A percentile compares a stretch with the other conserved stretches of the same genome.
phyloP scores from a whole-genome alignment of 2,797 vertebrate species.

The Tarsius wallacei region DNA sequence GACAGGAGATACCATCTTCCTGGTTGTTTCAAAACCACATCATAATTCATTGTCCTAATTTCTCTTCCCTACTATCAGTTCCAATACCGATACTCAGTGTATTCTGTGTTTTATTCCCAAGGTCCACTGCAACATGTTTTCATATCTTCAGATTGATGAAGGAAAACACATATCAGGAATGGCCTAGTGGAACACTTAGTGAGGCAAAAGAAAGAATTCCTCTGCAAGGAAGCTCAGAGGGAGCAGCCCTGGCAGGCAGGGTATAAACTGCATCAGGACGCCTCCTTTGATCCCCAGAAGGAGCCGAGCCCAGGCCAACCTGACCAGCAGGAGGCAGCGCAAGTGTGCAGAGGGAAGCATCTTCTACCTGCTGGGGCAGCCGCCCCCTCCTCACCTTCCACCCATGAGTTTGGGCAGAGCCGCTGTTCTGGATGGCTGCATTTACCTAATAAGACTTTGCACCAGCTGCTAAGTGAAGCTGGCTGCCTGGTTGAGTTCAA shows the following conservation, averaged over 20 bases:
- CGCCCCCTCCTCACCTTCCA: neutral
- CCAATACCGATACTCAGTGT: too few species aligned
- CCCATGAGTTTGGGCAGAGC: neutral
- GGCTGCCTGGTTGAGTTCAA: slow-evolving; percentile 63
- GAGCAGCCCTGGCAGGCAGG: neutral
- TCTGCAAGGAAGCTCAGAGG: neutral
- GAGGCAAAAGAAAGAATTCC: neutral
- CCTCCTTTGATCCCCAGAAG: neutral
- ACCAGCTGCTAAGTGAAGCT: slow-evolving; percentile 52
- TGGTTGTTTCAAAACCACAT: neutral
- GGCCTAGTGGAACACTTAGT: neutral
- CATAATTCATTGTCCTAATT: neutral
- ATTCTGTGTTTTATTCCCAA: neutral
- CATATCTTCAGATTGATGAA: neutral
- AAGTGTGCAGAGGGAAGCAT: neutral
- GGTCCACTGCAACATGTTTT: too few species aligned
- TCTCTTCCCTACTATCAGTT: neutral
- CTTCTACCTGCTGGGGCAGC: neutral
- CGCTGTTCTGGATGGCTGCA: slow-evolving; percentile 62
- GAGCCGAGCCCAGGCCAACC: neutral
- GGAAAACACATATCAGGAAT: neutral
- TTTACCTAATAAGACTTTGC: slow-evolving; percentile 75
- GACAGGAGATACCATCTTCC: neutral
- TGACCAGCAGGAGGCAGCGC: neutral
- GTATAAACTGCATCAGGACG: accelerated